These are phyloP conservation scores for Platycnemis pennipes DNA, from an alignment of 2,888 invertebrate species.

Conservation along the genomic window DNA sequence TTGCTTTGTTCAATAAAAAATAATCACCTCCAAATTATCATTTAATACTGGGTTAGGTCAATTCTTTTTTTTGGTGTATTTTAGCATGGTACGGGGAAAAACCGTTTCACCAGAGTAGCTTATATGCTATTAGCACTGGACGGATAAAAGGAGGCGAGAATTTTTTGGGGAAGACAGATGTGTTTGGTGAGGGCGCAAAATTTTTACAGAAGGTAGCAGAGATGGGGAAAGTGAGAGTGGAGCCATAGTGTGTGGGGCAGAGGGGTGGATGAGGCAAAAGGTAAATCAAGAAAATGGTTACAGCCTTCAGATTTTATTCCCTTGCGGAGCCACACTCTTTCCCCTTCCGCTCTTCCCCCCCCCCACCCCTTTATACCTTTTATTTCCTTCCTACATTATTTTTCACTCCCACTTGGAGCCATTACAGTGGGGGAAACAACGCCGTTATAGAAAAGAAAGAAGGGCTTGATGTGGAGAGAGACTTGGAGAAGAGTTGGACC, in stretches of 20 bases:
- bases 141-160: not conserved
- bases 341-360: not conserved
- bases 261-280: not conserved
- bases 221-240: not conserved
- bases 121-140: not conserved
- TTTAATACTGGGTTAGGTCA: too few species aligned
- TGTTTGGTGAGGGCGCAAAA: not conserved
- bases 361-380: not conserved
- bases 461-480: not conserved
- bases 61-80: too few species aligned
- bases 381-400: slow-evolving; percentile 45
- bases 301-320: slow-evolving; percentile 50
- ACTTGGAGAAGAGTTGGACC: not conserved
- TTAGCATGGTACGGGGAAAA: too few species aligned
- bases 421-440: slow-evolving; percentile 41
- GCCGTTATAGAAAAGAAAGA: slow-evolving; percentile 5
- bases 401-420: slow-evolving; percentile 37
- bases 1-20: too few species aligned
- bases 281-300: slow-evolving; percentile 55
- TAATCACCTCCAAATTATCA: too few species aligned
- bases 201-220: not conserved
- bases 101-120: too few species aligned
- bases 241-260: not conserved
- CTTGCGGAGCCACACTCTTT: too few species aligned
- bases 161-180: not conserved